Base-by-base conservation (phyloP, 2,888 invertebrate species). In the Drosophila engyochracea region DNA sequence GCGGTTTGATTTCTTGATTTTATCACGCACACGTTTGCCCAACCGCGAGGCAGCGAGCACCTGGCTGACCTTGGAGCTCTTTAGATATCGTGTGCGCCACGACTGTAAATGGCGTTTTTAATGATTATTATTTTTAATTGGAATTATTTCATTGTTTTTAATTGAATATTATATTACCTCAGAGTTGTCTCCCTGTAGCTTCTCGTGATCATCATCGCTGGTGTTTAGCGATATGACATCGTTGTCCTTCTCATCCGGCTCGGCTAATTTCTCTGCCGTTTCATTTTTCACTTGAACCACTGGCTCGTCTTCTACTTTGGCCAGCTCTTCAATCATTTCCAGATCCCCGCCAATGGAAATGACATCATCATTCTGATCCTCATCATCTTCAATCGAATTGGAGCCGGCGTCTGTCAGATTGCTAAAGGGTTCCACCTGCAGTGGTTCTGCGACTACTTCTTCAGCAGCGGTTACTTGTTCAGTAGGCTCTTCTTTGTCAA, bases 11-110 rank as follows among this genome's bases (percentile, higher is more conserved):
- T 92, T 94, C 90, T 94, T 94, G 77, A 95, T 95, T 87, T 95
- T 95, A 81, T 95, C 95, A 71, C 95, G 93, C n/a, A 95, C 91
- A 25, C 95, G 95, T 77, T 95, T 95, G 0, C 95, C 92, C 52
- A 95, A 93, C 53, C 94, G 94, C 0, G 95, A 94, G 1, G 94
- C 94, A 0, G 94, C 94, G 25, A 95, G 86, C 2, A 95, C 95
- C 81, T 92, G 94, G 85, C 94, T 95, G 0, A 95, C 95, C 91
- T 95, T 95, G 19, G 93, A 94, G 75, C 95, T 95, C 16, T 93
- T 94, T 53, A 95, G 91, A 89, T 95, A 95, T 54, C 95, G 93
- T 52, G 94, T 94, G 85, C 95, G 95, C 95, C 95, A 95, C 0
- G 95, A 95, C 93, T 93, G 63, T 1, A 74, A 67, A 65, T 33